Evolutionary conservation across 2,888 invertebrate species (phyloP).

Genomic region (Trichogramma dendrolimi): DNA sequence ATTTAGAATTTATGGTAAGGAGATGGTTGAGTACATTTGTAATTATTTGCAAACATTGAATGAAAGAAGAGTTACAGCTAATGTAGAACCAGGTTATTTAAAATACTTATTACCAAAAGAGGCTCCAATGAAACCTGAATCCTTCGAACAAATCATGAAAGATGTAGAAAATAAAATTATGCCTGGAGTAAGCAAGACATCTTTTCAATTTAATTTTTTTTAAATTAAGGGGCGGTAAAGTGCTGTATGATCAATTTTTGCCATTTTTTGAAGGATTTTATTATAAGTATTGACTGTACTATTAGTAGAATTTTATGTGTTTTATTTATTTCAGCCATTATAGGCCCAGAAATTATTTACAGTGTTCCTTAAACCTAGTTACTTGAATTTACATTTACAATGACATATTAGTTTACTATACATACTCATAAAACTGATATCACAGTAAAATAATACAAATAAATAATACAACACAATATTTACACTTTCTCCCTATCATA

Average conservation of each 20-base stretch:
- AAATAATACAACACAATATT: too few relatives aligned
- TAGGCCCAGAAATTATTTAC: too few relatives aligned
- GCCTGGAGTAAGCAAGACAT: conserved; percentile 67
- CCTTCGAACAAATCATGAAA: conserved; percentile 83
- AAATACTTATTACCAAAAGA: conserved; percentile 70
- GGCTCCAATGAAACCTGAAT: conserved; percentile 78
- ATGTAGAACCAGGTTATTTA: conserved; percentile 90
- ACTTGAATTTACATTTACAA: too few relatives aligned
- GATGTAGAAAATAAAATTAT: conserved; percentile 89
- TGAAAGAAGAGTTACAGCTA: conserved; percentile 83
- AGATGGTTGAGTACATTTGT: conserved; percentile 96
- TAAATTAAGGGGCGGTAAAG: background rate
- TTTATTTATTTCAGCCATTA: too few relatives aligned
- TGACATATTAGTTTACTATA: too few relatives aligned
- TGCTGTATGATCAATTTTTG: too few relatives aligned
- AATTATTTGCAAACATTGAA: conserved; percentile 79
- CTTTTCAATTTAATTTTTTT: background rate
- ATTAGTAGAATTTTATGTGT: background rate
- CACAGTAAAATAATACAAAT: too few relatives aligned
- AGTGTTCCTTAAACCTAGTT: too few relatives aligned
- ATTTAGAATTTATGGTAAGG: conserved; percentile 80
- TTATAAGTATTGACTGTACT: background rate
- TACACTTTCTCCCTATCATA: too few relatives aligned
- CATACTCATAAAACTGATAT: too few relatives aligned
- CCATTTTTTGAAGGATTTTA: background rate